phyloP scores from a whole-genome alignment of 2,888 invertebrate species.

The Tholera decimalis region DNA sequence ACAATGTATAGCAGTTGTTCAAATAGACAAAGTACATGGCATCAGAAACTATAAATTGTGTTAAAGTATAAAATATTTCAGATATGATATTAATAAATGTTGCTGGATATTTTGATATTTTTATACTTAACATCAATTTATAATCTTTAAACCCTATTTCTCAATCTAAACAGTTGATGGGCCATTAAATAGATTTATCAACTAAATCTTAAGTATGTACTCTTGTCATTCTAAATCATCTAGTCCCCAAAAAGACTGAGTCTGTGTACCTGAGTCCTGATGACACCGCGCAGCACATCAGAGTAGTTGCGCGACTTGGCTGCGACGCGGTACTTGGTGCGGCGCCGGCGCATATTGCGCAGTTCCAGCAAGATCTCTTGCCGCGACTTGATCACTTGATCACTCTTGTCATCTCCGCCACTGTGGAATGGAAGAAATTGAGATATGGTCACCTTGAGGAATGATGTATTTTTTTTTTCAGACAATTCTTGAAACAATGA shows the following conservation, averaged over 20 bases:
- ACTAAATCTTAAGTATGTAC: not conserved
- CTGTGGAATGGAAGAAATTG: not conserved
- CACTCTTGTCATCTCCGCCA: slow-evolving; percentile 47
- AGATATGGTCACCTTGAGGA: not conserved
- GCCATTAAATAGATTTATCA: not conserved
- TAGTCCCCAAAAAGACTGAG: not conserved
- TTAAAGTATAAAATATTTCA: not conserved
- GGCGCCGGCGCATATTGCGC: slow-evolving; percentile 92
- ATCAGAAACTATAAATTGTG: slow-evolving; percentile 1
- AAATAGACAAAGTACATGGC: slow-evolving; percentile 17
- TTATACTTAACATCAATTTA: not conserved
- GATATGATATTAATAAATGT: not conserved
- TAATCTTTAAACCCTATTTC: not conserved
- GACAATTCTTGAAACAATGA: no score
- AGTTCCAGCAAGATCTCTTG: slow-evolving; percentile 89
- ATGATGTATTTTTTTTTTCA: not conserved
- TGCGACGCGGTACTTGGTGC: slow-evolving; percentile 91
- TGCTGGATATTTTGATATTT: not conserved
- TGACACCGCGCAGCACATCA: slow-evolving; percentile 91
- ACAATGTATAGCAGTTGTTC: slow-evolving; percentile 27
- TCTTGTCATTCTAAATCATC: not conserved
- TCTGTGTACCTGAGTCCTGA: slow-evolving; percentile 87
- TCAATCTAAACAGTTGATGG: not conserved
- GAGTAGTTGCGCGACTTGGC: slow-evolving; percentile 91
- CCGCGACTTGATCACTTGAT: slow-evolving; percentile 65